Conservation (phyloP, 2,797 vertebrate species). For the Acrossocheilus wenchowensis region DNA sequence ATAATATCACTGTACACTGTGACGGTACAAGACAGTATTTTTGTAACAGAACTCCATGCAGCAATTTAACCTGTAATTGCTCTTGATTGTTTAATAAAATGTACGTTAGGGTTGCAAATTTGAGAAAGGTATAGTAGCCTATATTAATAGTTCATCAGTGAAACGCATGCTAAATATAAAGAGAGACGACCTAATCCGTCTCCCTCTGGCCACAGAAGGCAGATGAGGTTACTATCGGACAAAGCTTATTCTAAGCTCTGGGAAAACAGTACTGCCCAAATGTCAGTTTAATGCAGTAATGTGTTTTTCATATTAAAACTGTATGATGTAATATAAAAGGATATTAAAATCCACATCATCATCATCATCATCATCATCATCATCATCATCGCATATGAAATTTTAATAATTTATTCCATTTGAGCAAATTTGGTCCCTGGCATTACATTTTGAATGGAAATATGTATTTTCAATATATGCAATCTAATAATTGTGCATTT, state of each 20-base stretch:
- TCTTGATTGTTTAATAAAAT: neutral
- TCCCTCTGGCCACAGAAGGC: conserved; percentile 42
- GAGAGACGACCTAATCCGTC: conserved; percentile 61
- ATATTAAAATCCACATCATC: neutral
- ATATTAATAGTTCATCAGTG: neutral
- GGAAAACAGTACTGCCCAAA: conserved; percentile 24
- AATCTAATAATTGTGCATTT: neutral
- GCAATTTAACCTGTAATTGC: neutral
- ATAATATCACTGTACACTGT: neutral
- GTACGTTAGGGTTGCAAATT: neutral
- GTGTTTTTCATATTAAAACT: neutral
- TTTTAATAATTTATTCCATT: neutral
- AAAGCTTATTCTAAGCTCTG: conserved; percentile 46
- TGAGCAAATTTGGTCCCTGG: neutral
- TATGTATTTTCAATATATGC: neutral
- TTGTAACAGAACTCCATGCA: neutral
- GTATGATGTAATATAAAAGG: neutral
- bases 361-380: neutral
- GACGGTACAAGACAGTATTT: neutral
- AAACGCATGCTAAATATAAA: conserved; percentile 35
- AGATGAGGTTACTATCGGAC: conserved; percentile 67
- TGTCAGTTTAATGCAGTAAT: conserved; percentile 16
- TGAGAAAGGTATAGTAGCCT: neutral
- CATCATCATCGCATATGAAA: neutral
- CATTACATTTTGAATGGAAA: neutral